phyloP scores from a whole-genome alignment of 2,888 invertebrate species.

The Chaetoderma sp. region DNA sequence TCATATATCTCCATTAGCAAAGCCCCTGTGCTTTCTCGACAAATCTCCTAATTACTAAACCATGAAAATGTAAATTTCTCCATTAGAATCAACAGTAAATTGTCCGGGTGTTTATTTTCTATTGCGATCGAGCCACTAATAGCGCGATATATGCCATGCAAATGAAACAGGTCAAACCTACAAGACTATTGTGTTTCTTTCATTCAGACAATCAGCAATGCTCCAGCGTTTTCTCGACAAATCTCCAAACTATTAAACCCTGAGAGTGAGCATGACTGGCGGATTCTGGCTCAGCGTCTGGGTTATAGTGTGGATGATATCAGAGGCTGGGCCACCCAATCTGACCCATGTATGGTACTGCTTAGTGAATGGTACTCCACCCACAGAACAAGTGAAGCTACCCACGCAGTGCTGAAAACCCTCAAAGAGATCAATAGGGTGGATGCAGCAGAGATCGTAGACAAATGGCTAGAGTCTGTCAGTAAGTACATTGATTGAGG shows the following conservation, averaged over 20 bases:
- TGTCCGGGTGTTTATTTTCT: too few relatives aligned
- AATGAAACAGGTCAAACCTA: too few relatives aligned
- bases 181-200: too few relatives aligned
- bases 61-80: too few relatives aligned
- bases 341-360: constrained; percentile 64
- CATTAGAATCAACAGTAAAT: too few relatives aligned
- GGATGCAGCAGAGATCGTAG: constrained; percentile 61
- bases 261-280: constrained; percentile 59
- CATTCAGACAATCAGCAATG: constrained; percentile 62
- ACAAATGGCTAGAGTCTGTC: constrained; percentile 58
- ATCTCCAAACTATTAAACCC: constrained; percentile 61
- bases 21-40: too few relatives aligned
- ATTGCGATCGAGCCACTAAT: too few relatives aligned
- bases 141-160: too few relatives aligned
- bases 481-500: too few relatives aligned
- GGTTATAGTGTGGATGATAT: constrained; percentile 64
- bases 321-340: constrained; percentile 59
- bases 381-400: constrained; percentile 61
- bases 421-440: constrained; percentile 61
- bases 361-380: constrained; percentile 66
- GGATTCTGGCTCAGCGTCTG: constrained; percentile 59
- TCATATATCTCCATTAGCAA: too few relatives aligned
- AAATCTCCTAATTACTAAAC: too few relatives aligned
- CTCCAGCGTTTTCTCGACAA: constrained; percentile 64
- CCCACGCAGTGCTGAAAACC: constrained; percentile 52